Conservation (phyloP, 2,113 vertebrate genomes). For the Pelodiscus sinensis region DNA sequence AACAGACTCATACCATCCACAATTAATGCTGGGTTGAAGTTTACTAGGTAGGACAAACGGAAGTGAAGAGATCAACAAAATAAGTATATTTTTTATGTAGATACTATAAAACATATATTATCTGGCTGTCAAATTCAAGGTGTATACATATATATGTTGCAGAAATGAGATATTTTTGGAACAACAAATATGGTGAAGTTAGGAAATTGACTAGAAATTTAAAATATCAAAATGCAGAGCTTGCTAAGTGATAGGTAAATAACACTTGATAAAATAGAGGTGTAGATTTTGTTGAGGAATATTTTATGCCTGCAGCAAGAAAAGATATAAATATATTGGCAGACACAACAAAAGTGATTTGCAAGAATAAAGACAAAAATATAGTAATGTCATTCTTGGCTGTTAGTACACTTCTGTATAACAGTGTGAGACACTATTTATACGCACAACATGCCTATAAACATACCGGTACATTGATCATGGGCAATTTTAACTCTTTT, state of each 20-base stretch:
- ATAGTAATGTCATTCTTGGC: background rate
- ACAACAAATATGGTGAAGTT: slow-evolving; percentile 29
- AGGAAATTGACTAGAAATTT: slow-evolving; percentile 46
- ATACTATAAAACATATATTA: background rate
- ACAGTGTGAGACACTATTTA: background rate
- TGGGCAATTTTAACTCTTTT: fast-evolving
- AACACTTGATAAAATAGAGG: slow-evolving; percentile 45
- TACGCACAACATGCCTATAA: background rate
- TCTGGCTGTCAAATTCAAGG: background rate
- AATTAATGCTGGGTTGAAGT: background rate
- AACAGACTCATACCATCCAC: background rate
- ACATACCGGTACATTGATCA: background rate
- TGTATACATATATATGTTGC: background rate
- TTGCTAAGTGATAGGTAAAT: slow-evolving; percentile 54
- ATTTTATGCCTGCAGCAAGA: slow-evolving; percentile 47
- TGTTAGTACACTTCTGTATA: slow-evolving; percentile 19
- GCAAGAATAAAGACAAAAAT: slow-evolving; percentile 30
- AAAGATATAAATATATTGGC: slow-evolving; percentile 56
- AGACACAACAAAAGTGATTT: slow-evolving; percentile 38
- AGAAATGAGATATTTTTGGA: slow-evolving; percentile 24
- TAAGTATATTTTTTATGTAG: background rate
- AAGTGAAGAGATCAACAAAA: background rate
- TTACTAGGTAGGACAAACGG: background rate
- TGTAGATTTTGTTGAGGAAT: slow-evolving; percentile 51
- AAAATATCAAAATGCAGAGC: slow-evolving; percentile 45